A percentile compares a stretch with the other conserved stretches of the same genome.
phyloP scores from a whole-genome alignment of 2,888 invertebrate genomes.

The Temnothorax ravouxi region DNA sequence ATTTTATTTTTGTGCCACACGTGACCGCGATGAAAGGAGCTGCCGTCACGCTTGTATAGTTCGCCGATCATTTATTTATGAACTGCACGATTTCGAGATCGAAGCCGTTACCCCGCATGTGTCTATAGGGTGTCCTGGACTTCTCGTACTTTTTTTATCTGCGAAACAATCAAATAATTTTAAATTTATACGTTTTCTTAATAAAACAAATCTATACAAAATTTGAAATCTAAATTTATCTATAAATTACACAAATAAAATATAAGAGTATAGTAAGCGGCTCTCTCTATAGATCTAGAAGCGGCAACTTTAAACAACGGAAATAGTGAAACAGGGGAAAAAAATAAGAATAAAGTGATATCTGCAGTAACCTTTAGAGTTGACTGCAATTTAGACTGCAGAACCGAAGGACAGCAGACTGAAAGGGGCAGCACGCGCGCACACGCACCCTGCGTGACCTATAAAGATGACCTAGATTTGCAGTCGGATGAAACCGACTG shows the following conservation, averaged over 20 bases:
- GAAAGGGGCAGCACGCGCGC: constrained; percentile 30
- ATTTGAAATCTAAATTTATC: neutral
- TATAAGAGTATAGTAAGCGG: neutral
- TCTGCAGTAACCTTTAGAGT: constrained; percentile 9
- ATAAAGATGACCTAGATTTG: constrained; percentile 58
- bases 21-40: constrained; percentile 52
- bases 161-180: neutral
- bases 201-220: neutral
- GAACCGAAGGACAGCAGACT: constrained; percentile 5
- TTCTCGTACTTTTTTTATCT: neutral
- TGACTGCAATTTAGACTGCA: constrained; percentile 26
- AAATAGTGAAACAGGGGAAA: neutral
- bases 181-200: neutral
- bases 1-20: constrained; percentile 54
- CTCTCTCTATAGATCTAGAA: neutral
- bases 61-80: constrained; percentile 36
- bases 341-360: neutral
- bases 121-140: neutral
- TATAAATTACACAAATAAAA: neutral
- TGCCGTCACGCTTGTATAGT: constrained; percentile 32
- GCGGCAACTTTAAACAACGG: neutral
- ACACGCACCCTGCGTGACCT: constrained; percentile 58
- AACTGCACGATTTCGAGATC: constrained; percentile 43
- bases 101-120: neutral
- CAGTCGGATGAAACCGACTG: constrained; percentile 15